phyloP scores from a whole-genome alignment of 2,888 invertebrate species.

The Entomobrya multifasciata region DNA sequence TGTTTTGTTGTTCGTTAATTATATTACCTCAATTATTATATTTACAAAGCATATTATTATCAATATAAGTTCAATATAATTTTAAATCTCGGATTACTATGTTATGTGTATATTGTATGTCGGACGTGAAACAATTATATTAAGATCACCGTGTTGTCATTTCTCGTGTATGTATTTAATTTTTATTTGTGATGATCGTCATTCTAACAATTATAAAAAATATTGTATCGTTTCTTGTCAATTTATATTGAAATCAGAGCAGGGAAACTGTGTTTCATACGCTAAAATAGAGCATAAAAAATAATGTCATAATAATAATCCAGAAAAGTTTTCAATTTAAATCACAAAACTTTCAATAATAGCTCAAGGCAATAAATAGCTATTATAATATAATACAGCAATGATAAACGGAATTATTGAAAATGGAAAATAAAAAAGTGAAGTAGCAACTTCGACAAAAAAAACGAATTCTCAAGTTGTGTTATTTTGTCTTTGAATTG shows the following conservation, averaged over 20 bases:
- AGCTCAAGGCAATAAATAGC: conserved; percentile 14
- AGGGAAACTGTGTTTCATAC: conserved; percentile 38
- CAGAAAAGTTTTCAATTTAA: conserved; percentile 9
- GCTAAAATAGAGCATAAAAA: too few relatives aligned
- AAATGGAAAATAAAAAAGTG: not conserved
- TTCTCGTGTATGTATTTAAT: too few relatives aligned
- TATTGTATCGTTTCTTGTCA: conserved; percentile 22
- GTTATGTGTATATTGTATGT: not conserved
- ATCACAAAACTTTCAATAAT: not conserved
- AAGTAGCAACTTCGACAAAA: too few relatives aligned
- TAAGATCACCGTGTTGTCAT: conserved; percentile 8
- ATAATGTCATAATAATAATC: too few relatives aligned
- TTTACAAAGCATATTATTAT: too few relatives aligned
- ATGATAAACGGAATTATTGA: conserved; percentile 4
- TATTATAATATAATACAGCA: too few relatives aligned
- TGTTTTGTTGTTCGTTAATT: conserved; percentile 32
- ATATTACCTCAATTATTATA: not conserved
- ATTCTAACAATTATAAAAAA: not conserved
- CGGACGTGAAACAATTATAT: not conserved
- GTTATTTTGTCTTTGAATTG: too few relatives aligned
- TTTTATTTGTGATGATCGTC: conserved; percentile 23
- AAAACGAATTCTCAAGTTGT: too few relatives aligned
- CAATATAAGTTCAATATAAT: not conserved
- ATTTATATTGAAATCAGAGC: conserved; percentile 3
- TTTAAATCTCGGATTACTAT: not conserved